Evolutionary conservation across 1,140 invertebrate species (phyloP).

Genomic region (Aphidius gifuensis): DNA sequence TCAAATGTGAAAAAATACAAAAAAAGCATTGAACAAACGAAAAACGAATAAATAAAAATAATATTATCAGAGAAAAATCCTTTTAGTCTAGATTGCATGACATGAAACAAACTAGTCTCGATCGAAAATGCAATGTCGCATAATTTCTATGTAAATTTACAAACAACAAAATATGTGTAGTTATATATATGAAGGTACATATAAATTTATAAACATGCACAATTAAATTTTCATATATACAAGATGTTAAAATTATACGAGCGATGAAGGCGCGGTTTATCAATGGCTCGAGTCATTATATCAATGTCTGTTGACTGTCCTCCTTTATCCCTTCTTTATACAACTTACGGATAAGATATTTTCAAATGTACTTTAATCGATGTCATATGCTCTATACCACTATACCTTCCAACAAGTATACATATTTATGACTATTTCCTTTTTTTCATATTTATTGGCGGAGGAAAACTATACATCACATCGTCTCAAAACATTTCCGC

Average conservation of each 20-base stretch:
- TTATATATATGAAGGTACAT: background rate
- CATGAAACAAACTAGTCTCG: background rate
- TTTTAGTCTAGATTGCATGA: background rate
- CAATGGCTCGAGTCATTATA: slow-evolving; percentile 1
- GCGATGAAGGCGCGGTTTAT: slow-evolving; percentile 11
- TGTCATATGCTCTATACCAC: too few relatives aligned
- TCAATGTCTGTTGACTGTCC: background rate
- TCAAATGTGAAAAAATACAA: slow-evolving; percentile 2
- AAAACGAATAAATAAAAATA: too few relatives aligned
- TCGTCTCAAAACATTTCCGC: too few relatives aligned
- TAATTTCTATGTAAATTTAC: slow-evolving; percentile 21
- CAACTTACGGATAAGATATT: slow-evolving; percentile 6
- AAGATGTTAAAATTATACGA: background rate
- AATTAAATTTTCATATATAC: slow-evolving; percentile 12
- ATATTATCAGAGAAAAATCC: background rate
- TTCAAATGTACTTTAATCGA: background rate
- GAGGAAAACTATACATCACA: too few relatives aligned
- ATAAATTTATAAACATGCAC: slow-evolving; percentile 1
- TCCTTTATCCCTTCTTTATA: background rate
- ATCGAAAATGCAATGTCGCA: slow-evolving; percentile 1
- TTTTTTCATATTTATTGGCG: background rate
- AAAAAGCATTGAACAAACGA: too few relatives aligned
- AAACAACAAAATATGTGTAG: too few relatives aligned
- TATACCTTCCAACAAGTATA: too few relatives aligned
- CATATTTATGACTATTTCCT: background rate